Evolutionary conservation across 2,888 invertebrate species (phyloP), one percentile per base, ranked within the genome.

Genomic region (Salpingus planirostris): DNA sequence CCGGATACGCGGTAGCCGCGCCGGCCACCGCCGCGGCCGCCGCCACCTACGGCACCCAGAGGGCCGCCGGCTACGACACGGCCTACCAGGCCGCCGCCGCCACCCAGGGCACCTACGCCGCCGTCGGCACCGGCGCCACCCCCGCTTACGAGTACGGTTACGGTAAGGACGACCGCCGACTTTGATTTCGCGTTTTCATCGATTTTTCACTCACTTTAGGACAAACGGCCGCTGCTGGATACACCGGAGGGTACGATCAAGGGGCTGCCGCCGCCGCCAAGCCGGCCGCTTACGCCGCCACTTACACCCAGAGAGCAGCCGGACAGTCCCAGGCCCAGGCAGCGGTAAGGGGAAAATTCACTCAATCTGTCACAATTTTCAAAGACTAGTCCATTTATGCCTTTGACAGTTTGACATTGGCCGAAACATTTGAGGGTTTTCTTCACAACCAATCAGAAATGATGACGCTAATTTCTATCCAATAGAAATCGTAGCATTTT

Each of bases 71-170:
- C 36, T 85, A 87, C 70, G 85, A 86, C 59, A 82, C 83, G 44
- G 85, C 88, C 25, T 83, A 83, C 53, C 86, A 87, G 54, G 83
- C 80, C 41, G 83, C 80, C 42, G 83, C 82, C 12, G 82, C 87
- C 21, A 80, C 82, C 33, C 80, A 81, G 64, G 80, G 80, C 57
- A 74, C 76, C 25, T 75, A 74, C 62, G 73, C 73, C 43, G 61
- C 66, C 31, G 66, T 66, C 26, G 63, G 64, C 31, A 60, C 66
- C 13, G 65, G 64, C 27, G 72, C 76, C 28, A 69, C 75, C 25
- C 71, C 78, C 8, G 71, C 76, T 7, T 80, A 79, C 65, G 79
- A 78, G 50, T 78, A 79, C 66, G 76, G 78, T 27, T 80, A 80
- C 66, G 76, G 76, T 44, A 70, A 73, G 36, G 14, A 7, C 8